Base-by-base conservation (phyloP, 2,888 invertebrate genomes). In the Nomada goodeniana region DNA sequence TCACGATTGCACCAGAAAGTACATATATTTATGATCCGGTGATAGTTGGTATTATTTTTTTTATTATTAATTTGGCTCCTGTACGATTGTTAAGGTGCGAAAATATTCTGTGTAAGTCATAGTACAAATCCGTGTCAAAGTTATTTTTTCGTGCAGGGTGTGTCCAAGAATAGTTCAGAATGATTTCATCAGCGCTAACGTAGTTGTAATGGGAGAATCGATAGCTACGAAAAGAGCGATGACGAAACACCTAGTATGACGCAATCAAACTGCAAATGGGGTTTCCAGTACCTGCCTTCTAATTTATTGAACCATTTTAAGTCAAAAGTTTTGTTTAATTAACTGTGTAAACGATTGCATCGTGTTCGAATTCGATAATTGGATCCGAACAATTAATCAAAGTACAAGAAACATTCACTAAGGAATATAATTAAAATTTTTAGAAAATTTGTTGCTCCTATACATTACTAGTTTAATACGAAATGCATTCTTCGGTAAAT, bases 161-260 rank as follows among this genome's bases (percentile, higher is more conserved):
- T 15, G 15, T 15, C 15, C 47, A n/a, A 42, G 36, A n/a, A 52
- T 15, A 36, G 15, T 15, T 52, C 23, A 57, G 75, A 74, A 64
- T 64, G 57, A 64, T 50, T 74, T 74, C 64, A 44, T 42, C 20
- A 52, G 13, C 26, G 47, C 11, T 61, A 36, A n/a, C 23, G 29
- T 50, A 29, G 42, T 18, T 29, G 3, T 15, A 52, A 42, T 47
- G n/a, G n/a, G 57, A 29, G 50, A 76, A 72, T 76, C 76, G 59
- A 76, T 76, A 76, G 57, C 42, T 44, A 20, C 20, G 20, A 47
- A 59, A 74, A 42, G 50, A 23, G 26, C 57, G 57, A 65, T 59
- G 76, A 76, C 64, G 76, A 64, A 76, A 74, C 42, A 13, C 26
- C 57, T 18, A 26, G 20, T 59, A 64, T 76, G 74, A 74, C 42